Percentiles rank a stretch among this genome's conserved stretches.
Evolutionary conservation across 2,888 invertebrate genomes (phyloP).

Genomic region (Cloeon dipterum): DNA sequence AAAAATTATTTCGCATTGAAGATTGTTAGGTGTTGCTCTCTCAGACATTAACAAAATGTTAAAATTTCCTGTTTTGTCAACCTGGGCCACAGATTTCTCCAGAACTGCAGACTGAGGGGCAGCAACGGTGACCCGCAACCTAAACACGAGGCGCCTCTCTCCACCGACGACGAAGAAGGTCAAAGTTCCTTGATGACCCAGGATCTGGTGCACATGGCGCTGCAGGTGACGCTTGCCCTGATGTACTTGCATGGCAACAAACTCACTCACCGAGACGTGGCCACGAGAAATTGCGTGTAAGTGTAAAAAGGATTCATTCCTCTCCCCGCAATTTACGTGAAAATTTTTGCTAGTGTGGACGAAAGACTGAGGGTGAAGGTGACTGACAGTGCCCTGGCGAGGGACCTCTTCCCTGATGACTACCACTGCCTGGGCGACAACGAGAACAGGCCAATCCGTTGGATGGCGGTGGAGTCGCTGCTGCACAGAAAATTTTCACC

Average conservation of each 20-base stretch:
- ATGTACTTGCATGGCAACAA: constrained; percentile 73
- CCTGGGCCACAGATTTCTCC: constrained; percentile 21
- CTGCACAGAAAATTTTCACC: constrained; percentile 60
- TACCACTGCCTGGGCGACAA: constrained; percentile 86
- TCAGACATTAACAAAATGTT: too few species aligned
- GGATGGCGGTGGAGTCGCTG: constrained; percentile 76
- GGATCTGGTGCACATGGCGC: constrained; percentile 56
- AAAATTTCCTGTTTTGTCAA: too few species aligned
- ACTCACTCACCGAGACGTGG: constrained; percentile 74
- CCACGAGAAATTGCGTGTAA: constrained; percentile 81
- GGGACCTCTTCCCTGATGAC: constrained; percentile 80
- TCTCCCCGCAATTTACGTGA: too few species aligned
- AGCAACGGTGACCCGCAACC: not conserved
- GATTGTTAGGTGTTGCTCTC: too few species aligned
- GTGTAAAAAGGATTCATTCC: constrained; percentile 16
- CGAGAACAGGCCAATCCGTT: constrained; percentile 82
- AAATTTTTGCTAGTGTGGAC: constrained; percentile 27
- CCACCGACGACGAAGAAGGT: not conserved
- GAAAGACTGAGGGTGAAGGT: constrained; percentile 61
- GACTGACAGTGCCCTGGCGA: constrained; percentile 66
- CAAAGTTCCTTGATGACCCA: constrained; percentile 33
- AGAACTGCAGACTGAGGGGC: constrained; percentile 17
- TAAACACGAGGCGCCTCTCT: too few species aligned
- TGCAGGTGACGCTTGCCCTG: constrained; percentile 62
- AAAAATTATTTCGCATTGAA: too few species aligned